These are phyloP conservation scores for Pseudomugil tenellus DNA, from an alignment of 2,797 vertebrate species.

Conservation along the genomic window DNA sequence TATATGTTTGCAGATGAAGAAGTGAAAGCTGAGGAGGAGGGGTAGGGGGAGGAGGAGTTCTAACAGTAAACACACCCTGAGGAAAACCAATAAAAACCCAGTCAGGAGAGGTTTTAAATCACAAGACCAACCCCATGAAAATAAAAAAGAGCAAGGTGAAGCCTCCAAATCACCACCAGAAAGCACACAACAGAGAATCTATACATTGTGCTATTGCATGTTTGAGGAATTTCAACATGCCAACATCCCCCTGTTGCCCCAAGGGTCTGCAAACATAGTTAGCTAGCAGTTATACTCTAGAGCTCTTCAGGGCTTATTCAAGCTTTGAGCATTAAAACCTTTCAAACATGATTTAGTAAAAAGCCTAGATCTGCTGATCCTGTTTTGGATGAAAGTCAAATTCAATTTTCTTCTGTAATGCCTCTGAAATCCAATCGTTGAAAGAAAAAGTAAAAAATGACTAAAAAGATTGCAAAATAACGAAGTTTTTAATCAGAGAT, in stretches of 20 bases:
- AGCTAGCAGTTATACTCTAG: slow-evolving; percentile 74
- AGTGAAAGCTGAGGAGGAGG: slow-evolving; percentile 45
- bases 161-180: slow-evolving; percentile 64
- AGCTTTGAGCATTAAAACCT: slow-evolving; percentile 82
- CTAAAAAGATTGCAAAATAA: slow-evolving; percentile 10
- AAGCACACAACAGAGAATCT: slow-evolving; percentile 28
- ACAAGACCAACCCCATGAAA: slow-evolving; percentile 60
- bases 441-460: slow-evolving; percentile 40
- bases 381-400: slow-evolving; percentile 84
- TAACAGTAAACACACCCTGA: slow-evolving; percentile 72
- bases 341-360: slow-evolving; percentile 85
- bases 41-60: slow-evolving; percentile 47
- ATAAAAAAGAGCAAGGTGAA: slow-evolving; percentile 80
- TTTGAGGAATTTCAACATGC: slow-evolving; percentile 70
- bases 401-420: slow-evolving; percentile 81
- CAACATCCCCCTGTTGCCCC: slow-evolving; percentile 55
- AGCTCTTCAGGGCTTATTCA: slow-evolving; percentile 79
- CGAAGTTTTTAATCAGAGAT: neutral
- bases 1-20: slow-evolving; percentile 71
- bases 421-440: slow-evolving; percentile 70
- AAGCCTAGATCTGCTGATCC: slow-evolving; percentile 78
- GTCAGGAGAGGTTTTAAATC: slow-evolving; percentile 81
- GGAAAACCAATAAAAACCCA: slow-evolving; percentile 79
- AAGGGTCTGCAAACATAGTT: slow-evolving; percentile 81
- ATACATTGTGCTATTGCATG: neutral